Base-by-base conservation (phyloP, 2,888 invertebrate genomes). In the Zaprionus lineosus region DNA sequence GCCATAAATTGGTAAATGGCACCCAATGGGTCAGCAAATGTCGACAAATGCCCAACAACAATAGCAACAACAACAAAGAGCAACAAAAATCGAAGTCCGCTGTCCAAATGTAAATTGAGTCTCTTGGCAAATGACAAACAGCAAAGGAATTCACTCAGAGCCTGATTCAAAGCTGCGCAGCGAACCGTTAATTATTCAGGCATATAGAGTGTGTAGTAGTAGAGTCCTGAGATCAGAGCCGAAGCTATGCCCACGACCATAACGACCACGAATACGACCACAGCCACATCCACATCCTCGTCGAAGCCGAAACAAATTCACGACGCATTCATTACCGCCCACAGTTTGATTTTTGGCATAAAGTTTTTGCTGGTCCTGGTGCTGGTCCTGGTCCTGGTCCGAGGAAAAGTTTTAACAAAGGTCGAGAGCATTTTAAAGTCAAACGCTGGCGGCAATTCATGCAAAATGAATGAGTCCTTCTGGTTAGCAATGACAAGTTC, bases 141-240 rank as follows among this genome's bases (percentile, higher is more conserved):
- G 57, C 37, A 53, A 12, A 34, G 50, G 56, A 56, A 55, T 53
- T 60, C 47, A 41, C 11, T 39, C 36, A 34, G 50, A 66, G 39
- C 56, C 40, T 44, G 26, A 39, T 51, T 21, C 48, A 56, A 43
- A 61, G 70, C 60, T 67, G 77, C 39, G 60, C 73, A 79, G 57
- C 70, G 77, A 77, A 58, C 65, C 77, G 81, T 70, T 81, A 82
- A 81, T 82, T 81, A 79, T 81, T 79, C 79, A 61, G 52, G 51
- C 62, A 50, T 37, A 39, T 9, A 50, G 14, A 26, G 16, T 18
- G 29, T 4, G 3, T 29, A n/a, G 24, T 8, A 21, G n/a, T 24
- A 24, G 6, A n/a, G n/a, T 24, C 24, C 24, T 24, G 8, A 24
- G 24, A 21, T 7, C n/a, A n/a, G n/a, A n/a, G n/a, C n/a, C n/a